Evolutionary conservation across 2,888 invertebrate genomes (phyloP).

Genomic region (Drosophila kuntzei): DNA sequence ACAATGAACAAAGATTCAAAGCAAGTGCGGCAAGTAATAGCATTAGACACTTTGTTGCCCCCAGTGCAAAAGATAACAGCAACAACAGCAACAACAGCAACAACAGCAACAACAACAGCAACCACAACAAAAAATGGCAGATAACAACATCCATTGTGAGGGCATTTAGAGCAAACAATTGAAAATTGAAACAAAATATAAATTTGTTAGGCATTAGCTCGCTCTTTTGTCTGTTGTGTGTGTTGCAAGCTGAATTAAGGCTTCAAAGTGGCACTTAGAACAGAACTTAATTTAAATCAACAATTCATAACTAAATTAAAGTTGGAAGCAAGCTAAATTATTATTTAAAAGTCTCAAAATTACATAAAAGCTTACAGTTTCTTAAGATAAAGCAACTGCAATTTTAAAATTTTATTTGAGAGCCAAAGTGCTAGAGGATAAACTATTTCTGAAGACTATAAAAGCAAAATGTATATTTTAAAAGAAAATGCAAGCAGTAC

Average conservation of each 20-base stretch:
- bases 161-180: conserved; percentile 60
- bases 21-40: conserved; percentile 40
- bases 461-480: too few relatives aligned
- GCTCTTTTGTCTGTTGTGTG: not conserved
- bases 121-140: conserved; percentile 30
- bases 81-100: conserved; percentile 7
- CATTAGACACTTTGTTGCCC: conserved; percentile 47
- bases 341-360: too few relatives aligned
- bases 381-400: too few relatives aligned
- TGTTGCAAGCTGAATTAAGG: too few relatives aligned
- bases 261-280: not conserved
- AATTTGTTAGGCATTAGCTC: conserved; percentile 22
- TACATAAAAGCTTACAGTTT: too few relatives aligned
- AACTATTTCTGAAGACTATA: too few relatives aligned
- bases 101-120: conserved; percentile 10
- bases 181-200: conserved; percentile 61
- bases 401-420: too few relatives aligned
- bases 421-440: too few relatives aligned
- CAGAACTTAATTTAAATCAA: conserved; percentile 5
- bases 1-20: conserved; percentile 39
- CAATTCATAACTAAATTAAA: not conserved
- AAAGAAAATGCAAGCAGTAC: too few relatives aligned
- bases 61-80: conserved; percentile 33
- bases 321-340: too few relatives aligned
- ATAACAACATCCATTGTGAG: conserved; percentile 47